Percentiles rank a stretch among this genome's conserved stretches.
These are phyloP conservation scores for Callipepla californica DNA, from an alignment of 2,113 vertebrate genomes.

Conservation along the genomic window DNA sequence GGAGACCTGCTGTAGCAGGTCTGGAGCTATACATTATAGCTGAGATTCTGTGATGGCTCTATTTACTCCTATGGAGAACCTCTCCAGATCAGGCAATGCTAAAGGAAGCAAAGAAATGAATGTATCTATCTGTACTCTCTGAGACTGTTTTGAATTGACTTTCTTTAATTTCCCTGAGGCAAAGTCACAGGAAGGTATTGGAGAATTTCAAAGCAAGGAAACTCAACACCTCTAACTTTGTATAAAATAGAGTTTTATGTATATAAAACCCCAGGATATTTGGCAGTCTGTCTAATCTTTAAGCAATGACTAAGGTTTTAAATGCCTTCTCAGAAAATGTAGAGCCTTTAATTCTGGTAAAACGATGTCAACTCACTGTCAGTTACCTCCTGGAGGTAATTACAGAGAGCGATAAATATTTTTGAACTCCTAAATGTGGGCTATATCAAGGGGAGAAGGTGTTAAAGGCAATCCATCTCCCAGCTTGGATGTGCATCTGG, in stretches of 20 bases:
- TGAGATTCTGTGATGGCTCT: constrained; percentile 15
- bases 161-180: constrained; percentile 31
- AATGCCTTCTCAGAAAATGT: constrained; percentile 74
- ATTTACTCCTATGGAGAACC: constrained; percentile 15
- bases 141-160: constrained; percentile 57
- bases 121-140: background rate
- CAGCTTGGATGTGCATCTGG: background rate
- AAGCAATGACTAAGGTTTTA: constrained; percentile 70
- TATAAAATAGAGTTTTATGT: constrained; percentile 51
- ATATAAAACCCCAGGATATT: constrained; percentile 34
- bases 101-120: constrained; percentile 39
- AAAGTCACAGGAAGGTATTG: constrained; percentile 13
- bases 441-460: constrained; percentile 48
- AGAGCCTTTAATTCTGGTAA: constrained; percentile 76
- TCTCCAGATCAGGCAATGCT: background rate
- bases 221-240: constrained; percentile 47
- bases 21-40: background rate
- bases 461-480: constrained; percentile 46
- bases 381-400: constrained; percentile 72
- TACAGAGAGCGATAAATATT: constrained; percentile 69
- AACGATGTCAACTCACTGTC: constrained; percentile 74
- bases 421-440: constrained; percentile 51
- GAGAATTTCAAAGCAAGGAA: constrained; percentile 65
- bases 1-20: background rate
- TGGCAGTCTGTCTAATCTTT: constrained; percentile 69